Evolutionary conservation across 2,888 invertebrate species (phyloP), one percentile per base, ranked within the genome.

Genomic region (Caenorhabditis sp.): DNA sequence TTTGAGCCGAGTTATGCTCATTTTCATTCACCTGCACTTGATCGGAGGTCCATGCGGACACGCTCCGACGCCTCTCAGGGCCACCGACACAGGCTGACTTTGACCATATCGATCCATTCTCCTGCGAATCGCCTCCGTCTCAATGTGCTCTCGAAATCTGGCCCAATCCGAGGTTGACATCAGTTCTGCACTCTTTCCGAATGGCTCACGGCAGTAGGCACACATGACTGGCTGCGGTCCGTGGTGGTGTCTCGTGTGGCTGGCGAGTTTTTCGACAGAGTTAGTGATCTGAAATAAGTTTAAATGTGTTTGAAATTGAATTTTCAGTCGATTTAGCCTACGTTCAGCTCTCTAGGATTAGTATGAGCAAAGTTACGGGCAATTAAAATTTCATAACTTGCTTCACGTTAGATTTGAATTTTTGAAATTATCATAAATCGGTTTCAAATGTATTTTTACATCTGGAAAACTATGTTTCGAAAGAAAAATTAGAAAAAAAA

Each of bases 11-110:
- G n/a, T n/a, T n/a, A n/a, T n/a, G n/a, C n/a, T n/a, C n/a, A 22
- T 5, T 1, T 0, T 16, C 16, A 47, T 74, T 26, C 24, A 86
- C 86, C 84, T 87, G 85, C 87, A 87, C 31, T 79, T 84, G 26
- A 84, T 73, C 0, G 87, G 80, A 2, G 85, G 77, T 16, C 87
- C 87, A 66, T 87, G 87, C 3, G 87, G 87, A 77, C 87, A 87
- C 38, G 72, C 38, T 0, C 85, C 87, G 19, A 87, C 76, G 12
- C 87, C 87, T 24, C 87, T 80, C 47, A 86, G 64, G 2, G 82
- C 84, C 5, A 63, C 64, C 12, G 26, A 14, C 14, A 31, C 22
- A 0, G 26, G 1, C 1, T 38, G 41, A 0, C 22, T 31, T 12
- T 14, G 26, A 26, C 72, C 61, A 44, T 80, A 69, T n/a, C 19